Percentiles rank a stretch among this genome's conserved stretches.
Conservation (phyloP, 2,113 vertebrate genomes). For the Sebastes fasciatus region DNA sequence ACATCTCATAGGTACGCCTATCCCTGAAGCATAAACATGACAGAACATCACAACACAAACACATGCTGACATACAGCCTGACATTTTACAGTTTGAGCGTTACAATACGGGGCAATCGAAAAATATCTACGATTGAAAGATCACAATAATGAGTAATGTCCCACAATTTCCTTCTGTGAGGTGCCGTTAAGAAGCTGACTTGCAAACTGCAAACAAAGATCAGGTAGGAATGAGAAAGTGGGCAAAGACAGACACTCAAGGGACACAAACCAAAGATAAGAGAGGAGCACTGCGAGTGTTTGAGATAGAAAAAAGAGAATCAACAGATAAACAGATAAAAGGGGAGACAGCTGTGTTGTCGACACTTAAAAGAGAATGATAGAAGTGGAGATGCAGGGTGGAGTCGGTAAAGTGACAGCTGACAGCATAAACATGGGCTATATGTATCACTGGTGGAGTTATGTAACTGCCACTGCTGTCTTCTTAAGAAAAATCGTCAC, state of each 20-base stretch:
- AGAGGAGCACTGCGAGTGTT: constrained; percentile 42
- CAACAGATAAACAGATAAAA: constrained; percentile 66
- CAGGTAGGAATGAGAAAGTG: constrained; percentile 38
- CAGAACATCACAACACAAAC: constrained; percentile 34
- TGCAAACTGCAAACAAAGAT: constrained; percentile 49
- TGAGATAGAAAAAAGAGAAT: constrained; percentile 46
- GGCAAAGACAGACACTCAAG: constrained; percentile 47
- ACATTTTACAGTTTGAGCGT: not conserved
- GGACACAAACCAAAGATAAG: constrained; percentile 61
- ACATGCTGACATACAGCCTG: not conserved
- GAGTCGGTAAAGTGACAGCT: constrained; percentile 54
- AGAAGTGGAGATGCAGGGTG: constrained; percentile 50
- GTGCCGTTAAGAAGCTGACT: constrained; percentile 3
- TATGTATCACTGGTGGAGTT: constrained; percentile 30
- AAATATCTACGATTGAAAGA: not conserved
- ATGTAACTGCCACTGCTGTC: constrained; percentile 22
- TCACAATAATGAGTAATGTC: constrained; percentile 2
- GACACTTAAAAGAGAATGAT: constrained; percentile 58
- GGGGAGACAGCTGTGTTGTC: constrained; percentile 42
- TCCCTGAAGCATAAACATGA: constrained; percentile 32
- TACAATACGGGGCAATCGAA: not conserved
- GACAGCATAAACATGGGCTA: constrained; percentile 43
- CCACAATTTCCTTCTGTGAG: not conserved
- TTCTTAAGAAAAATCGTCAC: constrained; percentile 11
- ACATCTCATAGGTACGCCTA: constrained; percentile 8